Conservation (phyloP, 2,888 invertebrate genomes). For the Melipona beecheii region DNA sequence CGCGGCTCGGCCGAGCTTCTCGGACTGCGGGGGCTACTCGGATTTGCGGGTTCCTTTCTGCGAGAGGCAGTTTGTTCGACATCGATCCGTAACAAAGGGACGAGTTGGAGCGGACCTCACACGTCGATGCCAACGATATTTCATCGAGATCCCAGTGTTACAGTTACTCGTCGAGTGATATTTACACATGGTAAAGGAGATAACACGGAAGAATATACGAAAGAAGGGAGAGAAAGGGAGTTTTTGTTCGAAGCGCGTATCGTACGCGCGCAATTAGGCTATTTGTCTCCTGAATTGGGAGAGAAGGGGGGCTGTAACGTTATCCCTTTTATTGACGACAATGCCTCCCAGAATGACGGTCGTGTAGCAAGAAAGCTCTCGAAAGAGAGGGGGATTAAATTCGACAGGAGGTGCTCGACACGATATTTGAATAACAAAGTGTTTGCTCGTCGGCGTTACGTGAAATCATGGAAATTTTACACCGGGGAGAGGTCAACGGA, state of each 20-base stretch:
- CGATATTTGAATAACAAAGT: constrained; percentile 63
- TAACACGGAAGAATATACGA: background rate
- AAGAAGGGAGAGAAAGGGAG: too few relatives aligned
- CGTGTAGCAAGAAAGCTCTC: constrained; percentile 19
- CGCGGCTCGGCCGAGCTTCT: too few relatives aligned
- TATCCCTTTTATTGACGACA: constrained; percentile 19
- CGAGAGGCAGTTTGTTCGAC: background rate
- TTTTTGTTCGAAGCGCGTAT: background rate
- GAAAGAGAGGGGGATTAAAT: constrained; percentile 36
- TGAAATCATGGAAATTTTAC: constrained; percentile 60
- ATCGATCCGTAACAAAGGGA: background rate
- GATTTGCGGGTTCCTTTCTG: background rate
- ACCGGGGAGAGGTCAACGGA: constrained; percentile 41
- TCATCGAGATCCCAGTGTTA: background rate
- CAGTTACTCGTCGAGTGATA: too few relatives aligned
- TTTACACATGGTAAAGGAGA: background rate
- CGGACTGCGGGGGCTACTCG: too few relatives aligned
- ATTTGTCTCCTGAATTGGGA: constrained; percentile 5
- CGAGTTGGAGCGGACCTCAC: constrained; percentile 33
- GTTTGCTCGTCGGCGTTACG: constrained; percentile 44
- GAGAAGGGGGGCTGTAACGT: background rate
- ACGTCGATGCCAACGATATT: constrained; percentile 12
- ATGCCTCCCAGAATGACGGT: constrained; percentile 7
- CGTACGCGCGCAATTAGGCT: constrained; percentile 5
- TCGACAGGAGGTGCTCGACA: constrained; percentile 39